phyloP scores from a whole-genome alignment of 2,888 invertebrate species.

The Tethea ocularis region DNA sequence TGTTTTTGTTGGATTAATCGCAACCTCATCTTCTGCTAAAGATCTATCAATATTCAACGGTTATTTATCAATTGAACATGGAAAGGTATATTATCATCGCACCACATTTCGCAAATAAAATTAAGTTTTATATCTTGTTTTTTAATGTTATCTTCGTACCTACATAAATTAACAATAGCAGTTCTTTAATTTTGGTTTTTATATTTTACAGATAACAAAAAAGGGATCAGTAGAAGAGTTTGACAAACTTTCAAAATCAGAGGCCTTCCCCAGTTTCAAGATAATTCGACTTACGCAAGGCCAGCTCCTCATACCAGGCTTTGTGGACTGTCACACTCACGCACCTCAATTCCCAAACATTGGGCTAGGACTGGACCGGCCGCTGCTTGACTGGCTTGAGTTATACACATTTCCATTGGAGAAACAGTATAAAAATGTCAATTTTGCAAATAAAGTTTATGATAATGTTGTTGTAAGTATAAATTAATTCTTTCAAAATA shows the following conservation, averaged over 20 bases:
- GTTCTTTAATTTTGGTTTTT: constrained; percentile 6
- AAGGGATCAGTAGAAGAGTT: constrained; percentile 51
- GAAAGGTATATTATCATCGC: constrained; percentile 73
- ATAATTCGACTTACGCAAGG: constrained; percentile 47
- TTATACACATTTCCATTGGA: constrained; percentile 94
- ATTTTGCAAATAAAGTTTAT: constrained; percentile 89
- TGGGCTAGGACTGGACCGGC: constrained; percentile 91
- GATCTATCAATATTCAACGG: constrained; percentile 70
- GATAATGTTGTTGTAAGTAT: constrained; percentile 90
- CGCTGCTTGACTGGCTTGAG: constrained; percentile 92
- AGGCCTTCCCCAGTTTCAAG: constrained; percentile 40
- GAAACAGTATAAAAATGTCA: constrained; percentile 85
- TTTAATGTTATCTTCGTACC: too few species aligned
- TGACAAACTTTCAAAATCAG: constrained; percentile 32
- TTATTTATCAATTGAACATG: constrained; percentile 82
- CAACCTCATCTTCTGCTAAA: constrained; percentile 48
- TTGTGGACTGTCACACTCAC: constrained; percentile 95
- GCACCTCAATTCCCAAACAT: constrained; percentile 94
- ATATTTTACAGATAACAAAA: constrained; percentile 54
- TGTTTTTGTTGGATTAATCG: constrained; percentile 60
- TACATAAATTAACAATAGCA: neutral
- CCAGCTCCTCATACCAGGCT: constrained; percentile 93
- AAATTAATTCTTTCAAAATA: constrained; percentile 4
- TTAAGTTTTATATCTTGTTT: too few species aligned
- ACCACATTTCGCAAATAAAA: too few species aligned